Evolutionary conservation across 1,140 invertebrate species (phyloP), one percentile per base, ranked within the genome.

Genomic region (Pseudomyrmex gracilis): DNA sequence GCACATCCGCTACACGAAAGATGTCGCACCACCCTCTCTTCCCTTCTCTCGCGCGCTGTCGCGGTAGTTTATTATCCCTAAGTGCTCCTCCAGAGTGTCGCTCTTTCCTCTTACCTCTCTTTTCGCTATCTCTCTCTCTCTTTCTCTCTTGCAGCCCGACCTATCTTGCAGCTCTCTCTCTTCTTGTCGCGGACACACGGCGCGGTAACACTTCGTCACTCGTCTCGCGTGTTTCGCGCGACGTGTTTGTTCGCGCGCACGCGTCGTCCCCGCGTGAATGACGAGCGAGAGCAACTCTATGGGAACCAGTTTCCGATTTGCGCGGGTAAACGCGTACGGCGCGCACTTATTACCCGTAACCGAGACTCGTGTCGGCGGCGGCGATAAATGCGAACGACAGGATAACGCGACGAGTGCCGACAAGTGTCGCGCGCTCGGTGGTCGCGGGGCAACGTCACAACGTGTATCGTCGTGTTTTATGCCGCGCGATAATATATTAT

Each of bases 1-100:
- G 84, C 86, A 49, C 53, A 43, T 60, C 64, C 51, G 43, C 55
- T 80, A 80, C 53, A 77, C 76, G 87, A 77, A 88, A 88, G 87
- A 88, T 88, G 87, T 88, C 86, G 87, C 87, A 20, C 71, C 83
- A 53, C 83, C 76, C 76, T n/a, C n/a, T n/a, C 60, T 61, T 49
- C 60, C 24, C 20, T 15, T 43, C 34, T 9, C 12, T 47, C 63
- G 57, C 24, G 45, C 70, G 20, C 73, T 64, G 61, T 74, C 55
- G 45, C 49, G 68, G 43, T 74, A 57, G 67, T 87, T 87, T 87
- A 87, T 87, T 87, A 77, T 87, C 74, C 67, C 71, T 70, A 80
- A 87, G 85, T 84, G 68, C 71, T 78, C 51, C 82, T 68, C 61
- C 22, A n/a, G 20, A 34, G 61, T 15, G 20, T 20, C 17, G 15